These are phyloP conservation scores for Astropecten irregularis DNA, from an alignment of 53 echinoderm and acorn worm species.

Conservation along the genomic window DNA sequence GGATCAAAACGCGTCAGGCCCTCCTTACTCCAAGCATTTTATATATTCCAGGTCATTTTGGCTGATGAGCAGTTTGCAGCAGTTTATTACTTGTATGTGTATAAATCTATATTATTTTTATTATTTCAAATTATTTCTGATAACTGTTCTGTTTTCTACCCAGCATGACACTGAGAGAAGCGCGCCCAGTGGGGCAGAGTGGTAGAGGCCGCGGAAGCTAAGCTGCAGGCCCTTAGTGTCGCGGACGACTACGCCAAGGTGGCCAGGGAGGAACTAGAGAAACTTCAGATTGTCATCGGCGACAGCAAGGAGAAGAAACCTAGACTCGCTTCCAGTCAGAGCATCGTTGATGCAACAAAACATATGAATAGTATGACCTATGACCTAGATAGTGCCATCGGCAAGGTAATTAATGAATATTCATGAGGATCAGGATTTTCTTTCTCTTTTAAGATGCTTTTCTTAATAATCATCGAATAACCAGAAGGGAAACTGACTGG, in stretches of 20 bases:
- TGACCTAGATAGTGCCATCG: slow-evolving; percentile 65
- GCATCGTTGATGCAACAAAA: slow-evolving; percentile 72
- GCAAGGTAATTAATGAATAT: slow-evolving; percentile 65
- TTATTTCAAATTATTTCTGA: too few relatives aligned
- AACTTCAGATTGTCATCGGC: slow-evolving; percentile 69
- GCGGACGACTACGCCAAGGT: slow-evolving; percentile 54
- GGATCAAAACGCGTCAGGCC: too few relatives aligned
- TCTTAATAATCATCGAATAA: too few relatives aligned
- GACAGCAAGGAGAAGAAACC: slow-evolving; percentile 75
- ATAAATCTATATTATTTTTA: too few relatives aligned
- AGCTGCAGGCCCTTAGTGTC: slow-evolving; percentile 62
- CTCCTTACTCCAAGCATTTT: too few relatives aligned
- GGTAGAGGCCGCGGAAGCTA: slow-evolving; percentile 75
- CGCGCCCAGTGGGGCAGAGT: slow-evolving; percentile 82
- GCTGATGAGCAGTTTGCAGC: too few relatives aligned
- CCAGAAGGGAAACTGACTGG: too few relatives aligned
- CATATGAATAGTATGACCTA: slow-evolving; percentile 65
- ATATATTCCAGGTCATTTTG: too few relatives aligned
- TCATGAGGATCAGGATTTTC: too few relatives aligned
- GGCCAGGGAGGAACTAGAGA: slow-evolving; percentile 85
- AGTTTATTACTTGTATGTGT: too few relatives aligned
- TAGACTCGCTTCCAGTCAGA: slow-evolving; percentile 54
- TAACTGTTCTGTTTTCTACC: too few relatives aligned
- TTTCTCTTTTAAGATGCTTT: too few relatives aligned
- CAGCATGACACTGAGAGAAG: slow-evolving; percentile 63